Conservation (phyloP, 1,140 invertebrate species). For the Eriocheir sinensis region DNA sequence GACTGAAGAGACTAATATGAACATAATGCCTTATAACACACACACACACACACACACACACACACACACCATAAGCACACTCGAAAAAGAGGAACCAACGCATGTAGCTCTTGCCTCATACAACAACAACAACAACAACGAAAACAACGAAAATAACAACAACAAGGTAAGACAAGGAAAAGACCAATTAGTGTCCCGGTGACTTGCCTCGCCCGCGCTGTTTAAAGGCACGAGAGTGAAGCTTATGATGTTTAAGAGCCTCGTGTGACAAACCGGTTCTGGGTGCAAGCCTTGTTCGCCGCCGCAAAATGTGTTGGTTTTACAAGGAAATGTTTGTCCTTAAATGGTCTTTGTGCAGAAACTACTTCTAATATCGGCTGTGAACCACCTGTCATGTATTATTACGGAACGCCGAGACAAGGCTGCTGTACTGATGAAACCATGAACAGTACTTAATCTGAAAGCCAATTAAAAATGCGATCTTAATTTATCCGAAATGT, state of each 20-base stretch:
- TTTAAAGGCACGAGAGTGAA: constrained; percentile 24
- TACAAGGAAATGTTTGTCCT: not conserved
- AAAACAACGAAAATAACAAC: not conserved
- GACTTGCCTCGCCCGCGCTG: not conserved
- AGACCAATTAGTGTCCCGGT: not conserved
- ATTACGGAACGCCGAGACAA: not conserved
- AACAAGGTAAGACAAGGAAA: not conserved
- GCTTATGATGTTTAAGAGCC: not conserved
- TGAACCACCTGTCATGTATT: not conserved
- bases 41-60: not conserved
- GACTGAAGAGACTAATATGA: too few species aligned
- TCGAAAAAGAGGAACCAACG: too few species aligned
- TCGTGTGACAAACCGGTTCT: constrained; percentile 5
- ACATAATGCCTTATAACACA: too few species aligned
- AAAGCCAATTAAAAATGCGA: not conserved
- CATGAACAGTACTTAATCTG: not conserved
- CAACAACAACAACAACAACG: not conserved
- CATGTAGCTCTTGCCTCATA: not conserved
- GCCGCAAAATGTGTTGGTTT: not conserved
- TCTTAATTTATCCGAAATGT: not conserved
- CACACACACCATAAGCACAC: not conserved
- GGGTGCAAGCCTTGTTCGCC: not conserved
- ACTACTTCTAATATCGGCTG: not conserved
- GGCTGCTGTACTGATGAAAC: not conserved
- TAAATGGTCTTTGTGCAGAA: not conserved